Evolutionary conservation across 2,113 vertebrate genomes (phyloP).

Genomic region (Rhagologus leucostigma): DNA sequence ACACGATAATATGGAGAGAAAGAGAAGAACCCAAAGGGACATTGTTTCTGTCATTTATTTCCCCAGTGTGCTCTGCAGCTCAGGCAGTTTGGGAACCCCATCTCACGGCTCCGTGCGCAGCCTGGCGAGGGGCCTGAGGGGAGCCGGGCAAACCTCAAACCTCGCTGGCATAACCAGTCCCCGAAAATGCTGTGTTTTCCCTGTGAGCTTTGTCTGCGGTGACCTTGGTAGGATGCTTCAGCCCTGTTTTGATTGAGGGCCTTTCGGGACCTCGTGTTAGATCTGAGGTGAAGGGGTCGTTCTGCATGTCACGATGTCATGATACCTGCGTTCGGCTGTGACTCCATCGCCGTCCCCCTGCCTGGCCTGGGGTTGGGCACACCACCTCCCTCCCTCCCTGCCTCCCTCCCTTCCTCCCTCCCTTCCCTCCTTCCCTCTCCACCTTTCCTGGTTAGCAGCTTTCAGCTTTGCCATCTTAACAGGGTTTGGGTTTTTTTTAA

Average conservation of each 20-base stretch:
- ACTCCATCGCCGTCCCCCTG: accelerated
- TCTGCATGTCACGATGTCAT: not conserved
- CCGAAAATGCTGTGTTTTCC: not conserved
- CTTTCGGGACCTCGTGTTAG: not conserved
- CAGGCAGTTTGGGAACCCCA: not conserved
- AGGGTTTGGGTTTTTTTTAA: not conserved
- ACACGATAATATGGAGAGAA: conserved; percentile 9
- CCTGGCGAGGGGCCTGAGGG: not conserved
- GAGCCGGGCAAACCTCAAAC: not conserved
- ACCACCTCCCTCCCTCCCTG: not conserved
- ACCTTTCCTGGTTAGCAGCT: not conserved
- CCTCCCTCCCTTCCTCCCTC: not conserved
- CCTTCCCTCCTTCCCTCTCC: not conserved
- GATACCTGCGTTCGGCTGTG: accelerated
- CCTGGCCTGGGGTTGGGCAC: not conserved
- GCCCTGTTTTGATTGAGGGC: not conserved
- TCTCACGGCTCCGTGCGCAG: not conserved
- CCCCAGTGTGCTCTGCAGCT: not conserved
- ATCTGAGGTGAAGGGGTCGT: not conserved
- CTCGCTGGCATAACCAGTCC: not conserved
- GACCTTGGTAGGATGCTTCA: not conserved
- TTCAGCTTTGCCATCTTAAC: not conserved
- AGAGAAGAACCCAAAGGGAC: conserved; percentile 14
- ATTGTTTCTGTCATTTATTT: not conserved
- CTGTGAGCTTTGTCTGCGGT: not conserved